Evolutionary conservation across 1,140 invertebrate genomes (phyloP).

Genomic region (Gonioctena quinquepunctata): DNA sequence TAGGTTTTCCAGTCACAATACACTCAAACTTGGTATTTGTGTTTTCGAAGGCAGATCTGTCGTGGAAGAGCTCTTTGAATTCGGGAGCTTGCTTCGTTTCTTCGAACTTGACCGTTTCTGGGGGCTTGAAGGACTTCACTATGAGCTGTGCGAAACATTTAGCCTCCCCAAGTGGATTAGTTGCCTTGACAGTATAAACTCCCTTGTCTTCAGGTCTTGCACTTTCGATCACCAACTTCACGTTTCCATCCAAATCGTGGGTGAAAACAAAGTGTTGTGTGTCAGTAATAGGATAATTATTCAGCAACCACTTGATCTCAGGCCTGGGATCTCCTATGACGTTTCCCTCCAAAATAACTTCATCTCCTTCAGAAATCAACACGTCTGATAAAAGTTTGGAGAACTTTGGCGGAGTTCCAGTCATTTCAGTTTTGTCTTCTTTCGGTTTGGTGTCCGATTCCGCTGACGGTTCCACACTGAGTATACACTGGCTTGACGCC

Average conservation of each 20-base stretch:
- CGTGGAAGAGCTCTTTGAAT: constrained; percentile 69
- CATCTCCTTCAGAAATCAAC: constrained; percentile 68
- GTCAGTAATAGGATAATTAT: constrained; percentile 65
- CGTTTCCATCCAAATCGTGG: constrained; percentile 60
- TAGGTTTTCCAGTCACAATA: constrained; percentile 70
- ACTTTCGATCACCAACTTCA: constrained; percentile 63
- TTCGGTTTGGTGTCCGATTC: constrained; percentile 45
- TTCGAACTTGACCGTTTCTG: constrained; percentile 57
- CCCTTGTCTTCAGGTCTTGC: constrained; percentile 69
- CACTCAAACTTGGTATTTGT: constrained; percentile 72
- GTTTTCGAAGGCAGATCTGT: constrained; percentile 60
- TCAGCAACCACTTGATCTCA: constrained; percentile 73
- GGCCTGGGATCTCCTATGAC: constrained; percentile 74
- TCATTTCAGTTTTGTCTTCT: constrained; percentile 50
- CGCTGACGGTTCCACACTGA: constrained; percentile 59
- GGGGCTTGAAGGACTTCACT: constrained; percentile 63
- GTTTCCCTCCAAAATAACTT: constrained; percentile 68
- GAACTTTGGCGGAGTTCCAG: constrained; percentile 67
- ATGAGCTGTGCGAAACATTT: constrained; percentile 80
- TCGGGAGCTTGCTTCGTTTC: constrained; percentile 65
- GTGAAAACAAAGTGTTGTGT: constrained; percentile 59
- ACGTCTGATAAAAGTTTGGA: constrained; percentile 71
- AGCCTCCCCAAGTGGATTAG: constrained; percentile 73
- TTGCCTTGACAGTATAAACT: constrained; percentile 76
- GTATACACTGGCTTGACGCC: constrained; percentile 72